A percentile compares a stretch with the other conserved stretches of the same genome.
phyloP scores from a whole-genome alignment of 2,797 vertebrate genomes.

The Craterocephalus amniculus region DNA sequence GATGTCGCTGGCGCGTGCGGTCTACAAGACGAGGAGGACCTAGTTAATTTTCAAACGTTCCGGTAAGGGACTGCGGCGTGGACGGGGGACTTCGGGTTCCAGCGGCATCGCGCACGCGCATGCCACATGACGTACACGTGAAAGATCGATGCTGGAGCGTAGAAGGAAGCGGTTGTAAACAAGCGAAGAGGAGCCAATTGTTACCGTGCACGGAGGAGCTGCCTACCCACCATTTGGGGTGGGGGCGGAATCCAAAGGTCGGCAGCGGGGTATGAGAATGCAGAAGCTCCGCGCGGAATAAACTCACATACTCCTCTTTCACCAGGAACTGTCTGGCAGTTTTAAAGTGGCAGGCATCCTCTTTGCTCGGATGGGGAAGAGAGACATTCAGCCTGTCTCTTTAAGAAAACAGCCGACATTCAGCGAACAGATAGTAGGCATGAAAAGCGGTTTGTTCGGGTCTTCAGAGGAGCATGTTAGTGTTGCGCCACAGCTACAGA shows the following conservation, averaged over 20 bases:
- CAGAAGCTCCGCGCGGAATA: constrained; percentile 5
- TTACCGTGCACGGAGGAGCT: constrained; percentile 57
- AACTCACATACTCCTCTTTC: constrained; percentile 26
- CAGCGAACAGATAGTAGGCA: neutral
- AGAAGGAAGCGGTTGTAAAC: constrained; percentile 29
- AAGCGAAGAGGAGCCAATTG: constrained; percentile 71
- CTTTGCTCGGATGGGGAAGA: rapidly evolving
- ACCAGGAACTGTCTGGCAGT: neutral
- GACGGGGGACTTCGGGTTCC: constrained; percentile 58
- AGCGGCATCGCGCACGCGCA: constrained; percentile 42
- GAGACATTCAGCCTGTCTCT: constrained; percentile 21
- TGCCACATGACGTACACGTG: constrained; percentile 41
- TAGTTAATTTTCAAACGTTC: constrained; percentile 74
- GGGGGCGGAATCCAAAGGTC: constrained; percentile 48
- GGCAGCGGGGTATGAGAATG: constrained; percentile 6
- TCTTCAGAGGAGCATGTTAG: no score
- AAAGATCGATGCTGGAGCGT: neutral
- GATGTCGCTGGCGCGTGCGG: neutral
- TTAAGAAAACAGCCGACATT: constrained; percentile 55
- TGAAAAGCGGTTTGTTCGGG: no score
- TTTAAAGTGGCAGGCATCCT: constrained; percentile 51
- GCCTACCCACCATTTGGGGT: constrained; percentile 64
- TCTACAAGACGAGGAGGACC: constrained; percentile 20
- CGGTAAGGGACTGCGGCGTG: constrained; percentile 39
- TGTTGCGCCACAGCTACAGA: no score